Percentiles rank a stretch among this genome's conserved stretches.
These are phyloP conservation scores for Actinopyga echinites DNA, from an alignment of 53 echinoderm and acorn worm genomes.

Conservation along the genomic window DNA sequence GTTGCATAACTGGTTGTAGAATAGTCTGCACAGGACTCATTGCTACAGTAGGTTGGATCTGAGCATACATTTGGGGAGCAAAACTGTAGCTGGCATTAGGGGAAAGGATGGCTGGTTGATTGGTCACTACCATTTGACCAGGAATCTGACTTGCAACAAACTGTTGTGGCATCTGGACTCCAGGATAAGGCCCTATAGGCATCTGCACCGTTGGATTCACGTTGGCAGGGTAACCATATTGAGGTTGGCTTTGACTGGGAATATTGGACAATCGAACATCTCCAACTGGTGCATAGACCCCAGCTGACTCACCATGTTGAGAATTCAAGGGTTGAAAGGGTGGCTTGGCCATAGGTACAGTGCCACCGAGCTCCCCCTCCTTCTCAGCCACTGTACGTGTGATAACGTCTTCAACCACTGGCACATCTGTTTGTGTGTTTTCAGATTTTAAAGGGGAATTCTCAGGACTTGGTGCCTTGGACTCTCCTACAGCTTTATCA, in stretches of 20 bases:
- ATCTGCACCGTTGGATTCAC: neutral
- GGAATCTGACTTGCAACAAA: neutral
- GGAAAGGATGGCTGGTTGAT: slow-evolving; percentile 31
- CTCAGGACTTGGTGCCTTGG: slow-evolving; percentile 1
- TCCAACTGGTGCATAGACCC: neutral
- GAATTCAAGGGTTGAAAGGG: neutral
- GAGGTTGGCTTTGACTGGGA: neutral
- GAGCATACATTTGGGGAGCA: slow-evolving; percentile 28
- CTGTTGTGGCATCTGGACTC: neutral
- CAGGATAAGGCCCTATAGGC: neutral
- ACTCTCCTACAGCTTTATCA: slow-evolving; percentile 27
- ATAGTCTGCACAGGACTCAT: slow-evolving; percentile 44
- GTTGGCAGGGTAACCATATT: neutral
- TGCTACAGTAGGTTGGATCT: slow-evolving; percentile 12
- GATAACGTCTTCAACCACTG: slow-evolving; percentile 4
- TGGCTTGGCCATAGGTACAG: neutral
- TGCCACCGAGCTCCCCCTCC: neutral
- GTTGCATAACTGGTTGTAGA: slow-evolving; percentile 34
- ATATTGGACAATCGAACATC: neutral
- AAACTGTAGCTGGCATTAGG: slow-evolving; percentile 30
- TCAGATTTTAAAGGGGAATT: neutral
- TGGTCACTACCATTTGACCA: slow-evolving; percentile 26
- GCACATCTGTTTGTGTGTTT: slow-evolving; percentile 23
- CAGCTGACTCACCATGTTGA: neutral
- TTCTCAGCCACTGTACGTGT: neutral